Base-by-base conservation (phyloP, 2,113 vertebrate species). In the Gnathonemus longibarbis region DNA sequence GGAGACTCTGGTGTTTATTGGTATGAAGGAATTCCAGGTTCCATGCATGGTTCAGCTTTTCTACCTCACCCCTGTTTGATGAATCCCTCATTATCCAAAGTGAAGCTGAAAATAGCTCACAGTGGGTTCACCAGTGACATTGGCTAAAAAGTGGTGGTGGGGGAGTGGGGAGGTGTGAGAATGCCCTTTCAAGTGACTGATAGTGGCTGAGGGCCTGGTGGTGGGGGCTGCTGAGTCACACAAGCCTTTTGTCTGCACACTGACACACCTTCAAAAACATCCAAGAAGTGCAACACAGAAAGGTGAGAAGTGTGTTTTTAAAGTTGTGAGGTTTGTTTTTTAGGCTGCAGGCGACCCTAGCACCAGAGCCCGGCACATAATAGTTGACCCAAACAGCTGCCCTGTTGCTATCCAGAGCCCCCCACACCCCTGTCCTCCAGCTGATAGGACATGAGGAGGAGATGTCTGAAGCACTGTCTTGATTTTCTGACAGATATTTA, bases 141-240 rank as follows among this genome's bases (percentile, higher is more conserved):
- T 46, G 77, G 84, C 88, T 90, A 83, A 93, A 93, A 92, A 90
- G 80, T 91, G 89, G 91, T 91, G 74, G 74, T 42, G 13, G 27
- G 15, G 27, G 31, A 17, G 31, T 93, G 93, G 92, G 91, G 92
- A 93, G 92, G 93, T 93, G 92, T 92, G 91, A 92, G 92, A 92
- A 93, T 91, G 46, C 88, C 70, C 89, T 83, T 91, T 90, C 89
- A 86, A 91, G 91, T 91, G 92, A 92, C 88, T 88, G 90, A 84
- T 91, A 87, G 90, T 31, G n/a, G 84, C 42, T 52, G 13, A 31
- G 48, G 49, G 24, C 46, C 46, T 52, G 84, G 58, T 58, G 13
- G 45, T 62, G 5, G 52, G 35, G 52, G 27, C 84, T 92, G 92
- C 92, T 93, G 92, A 93, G 92, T 94, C 92, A 94, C 90, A 91